A percentile compares a stretch with the other conserved stretches of the same genome.
phyloP scores from a whole-genome alignment of 2,113 vertebrate genomes.

The Haliaeetus leucogaster region DNA sequence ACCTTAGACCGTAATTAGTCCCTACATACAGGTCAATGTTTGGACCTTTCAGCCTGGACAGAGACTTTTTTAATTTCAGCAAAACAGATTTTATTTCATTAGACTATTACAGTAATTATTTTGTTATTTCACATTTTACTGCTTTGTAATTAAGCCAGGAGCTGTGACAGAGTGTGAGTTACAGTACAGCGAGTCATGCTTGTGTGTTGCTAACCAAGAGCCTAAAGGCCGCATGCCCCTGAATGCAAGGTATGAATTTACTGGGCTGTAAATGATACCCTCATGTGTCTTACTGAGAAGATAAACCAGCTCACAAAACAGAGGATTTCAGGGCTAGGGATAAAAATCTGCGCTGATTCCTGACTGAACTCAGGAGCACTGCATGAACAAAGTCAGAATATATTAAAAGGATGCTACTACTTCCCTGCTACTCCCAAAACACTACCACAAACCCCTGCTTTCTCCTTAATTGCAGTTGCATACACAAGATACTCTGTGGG shows the following conservation, averaged over 20 bases:
- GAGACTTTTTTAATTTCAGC: not conserved
- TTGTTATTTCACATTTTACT: constrained; percentile 35
- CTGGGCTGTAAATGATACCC: constrained; percentile 27
- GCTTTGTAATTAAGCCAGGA: constrained; percentile 46
- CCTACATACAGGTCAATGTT: not conserved
- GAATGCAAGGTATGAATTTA: not conserved
- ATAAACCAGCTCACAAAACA: constrained; percentile 28
- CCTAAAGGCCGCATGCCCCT: not conserved
- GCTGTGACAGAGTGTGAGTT: not conserved
- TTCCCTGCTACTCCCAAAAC: not conserved
- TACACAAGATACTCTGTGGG: not conserved
- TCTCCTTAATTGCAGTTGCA: not conserved
- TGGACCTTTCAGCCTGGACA: not conserved
- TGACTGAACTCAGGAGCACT: not conserved
- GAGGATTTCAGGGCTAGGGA: not conserved
- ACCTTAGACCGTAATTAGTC: not conserved
- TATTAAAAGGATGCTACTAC: not conserved
- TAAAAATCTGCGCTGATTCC: not conserved
- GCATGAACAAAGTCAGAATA: not conserved
- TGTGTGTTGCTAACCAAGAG: not conserved
- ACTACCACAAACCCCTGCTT: not conserved
- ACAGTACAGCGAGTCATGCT: not conserved
- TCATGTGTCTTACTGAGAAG: not conserved
- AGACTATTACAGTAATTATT: constrained; percentile 35
- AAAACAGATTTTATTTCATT: constrained; percentile 13